phyloP scores from a whole-genome alignment of 2,113 vertebrate genomes.

The Thalassoma bifasciatum region DNA sequence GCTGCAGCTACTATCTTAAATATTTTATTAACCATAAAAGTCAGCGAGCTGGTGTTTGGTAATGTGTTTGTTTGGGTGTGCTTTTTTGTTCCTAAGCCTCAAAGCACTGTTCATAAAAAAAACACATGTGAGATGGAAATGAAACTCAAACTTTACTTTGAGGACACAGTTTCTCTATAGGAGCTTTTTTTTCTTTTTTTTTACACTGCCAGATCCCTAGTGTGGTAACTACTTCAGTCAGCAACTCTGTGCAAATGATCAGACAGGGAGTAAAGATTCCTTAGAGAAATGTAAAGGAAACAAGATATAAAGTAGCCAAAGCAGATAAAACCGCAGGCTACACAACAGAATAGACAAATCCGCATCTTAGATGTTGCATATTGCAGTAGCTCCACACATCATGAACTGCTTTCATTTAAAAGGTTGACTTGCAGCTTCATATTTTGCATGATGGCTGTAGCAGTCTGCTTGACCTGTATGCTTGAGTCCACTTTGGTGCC shows the following conservation, averaged over 20 bases:
- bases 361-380: conserved; percentile 5
- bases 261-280: conserved; percentile 20
- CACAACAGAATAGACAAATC: conserved; percentile 6
- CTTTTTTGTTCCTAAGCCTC: conserved; percentile 11
- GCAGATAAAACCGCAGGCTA: neutral
- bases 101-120: conserved; percentile 22
- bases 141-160: conserved; percentile 9
- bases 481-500: neutral
- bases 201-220: neutral
- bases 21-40: conserved; percentile 49
- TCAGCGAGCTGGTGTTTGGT: conserved; percentile 22
- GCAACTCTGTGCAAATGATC: conserved; percentile 39
- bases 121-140: neutral
- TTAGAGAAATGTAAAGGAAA: conserved; percentile 26
- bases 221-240: neutral
- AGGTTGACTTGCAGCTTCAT: neutral
- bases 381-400: conserved; percentile 13
- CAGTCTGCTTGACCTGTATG: neutral
- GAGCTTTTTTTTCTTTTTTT: neutral
- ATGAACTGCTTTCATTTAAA: conserved; percentile 2
- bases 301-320: conserved; percentile 17
- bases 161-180: neutral
- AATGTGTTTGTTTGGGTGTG: conserved; percentile 1
- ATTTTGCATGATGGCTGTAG: neutral
- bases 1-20: conserved; percentile 33